These are phyloP conservation scores for Yasuhikotakia modesta DNA, from an alignment of 2,797 vertebrate genomes.

Conservation along the genomic window DNA sequence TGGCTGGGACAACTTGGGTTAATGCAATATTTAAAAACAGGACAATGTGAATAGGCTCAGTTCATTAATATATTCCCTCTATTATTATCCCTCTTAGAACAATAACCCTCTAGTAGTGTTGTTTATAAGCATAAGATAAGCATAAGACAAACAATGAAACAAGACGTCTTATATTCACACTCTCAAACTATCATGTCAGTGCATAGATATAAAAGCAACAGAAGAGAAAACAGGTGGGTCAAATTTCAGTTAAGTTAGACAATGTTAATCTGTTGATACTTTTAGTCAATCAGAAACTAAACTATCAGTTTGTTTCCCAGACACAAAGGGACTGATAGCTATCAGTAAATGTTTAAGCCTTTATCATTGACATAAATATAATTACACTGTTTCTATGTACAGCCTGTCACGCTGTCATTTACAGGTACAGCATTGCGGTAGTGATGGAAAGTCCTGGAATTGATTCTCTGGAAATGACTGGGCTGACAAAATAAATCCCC, in stretches of 20 bases:
- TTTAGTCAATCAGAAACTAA: not conserved
- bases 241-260: conserved; percentile 22
- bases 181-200: conserved; percentile 18
- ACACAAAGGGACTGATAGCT: not conserved
- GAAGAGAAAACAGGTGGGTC: conserved; percentile 32
- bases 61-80: conserved; percentile 23
- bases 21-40: conserved; percentile 26
- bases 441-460: not conserved
- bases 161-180: conserved; percentile 9
- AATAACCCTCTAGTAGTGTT: too few species aligned
- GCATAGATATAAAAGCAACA: conserved; percentile 40
- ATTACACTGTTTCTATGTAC: not conserved
- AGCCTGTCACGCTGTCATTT: too few species aligned
- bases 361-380: too few species aligned
- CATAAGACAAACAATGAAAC: too few species aligned
- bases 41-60: not conserved
- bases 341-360: not conserved
- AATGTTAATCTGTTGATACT: conserved; percentile 21
- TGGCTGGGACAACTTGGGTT: not conserved
- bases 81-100: too few species aligned
- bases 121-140: too few species aligned
- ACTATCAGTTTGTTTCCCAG: not conserved
- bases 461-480: not conserved
- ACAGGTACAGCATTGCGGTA: not conserved
- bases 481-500: too few species aligned